These are phyloP conservation scores for Catagonus wagneri DNA, from an alignment of 2,113 vertebrate species.

Conservation along the genomic window DNA sequence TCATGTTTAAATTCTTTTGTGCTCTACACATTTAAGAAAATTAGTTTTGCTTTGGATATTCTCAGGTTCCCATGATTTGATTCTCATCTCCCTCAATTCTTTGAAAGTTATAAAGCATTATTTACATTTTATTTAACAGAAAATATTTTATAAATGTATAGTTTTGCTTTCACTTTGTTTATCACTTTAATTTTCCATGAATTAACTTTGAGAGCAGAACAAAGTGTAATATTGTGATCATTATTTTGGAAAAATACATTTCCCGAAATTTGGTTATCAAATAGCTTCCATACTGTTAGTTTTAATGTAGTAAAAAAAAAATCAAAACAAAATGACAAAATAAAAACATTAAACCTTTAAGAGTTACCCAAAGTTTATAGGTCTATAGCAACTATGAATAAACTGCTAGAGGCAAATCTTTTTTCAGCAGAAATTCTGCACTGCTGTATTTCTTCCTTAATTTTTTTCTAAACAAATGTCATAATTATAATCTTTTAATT, in stretches of 20 bases:
- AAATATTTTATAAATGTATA: constrained; percentile 3
- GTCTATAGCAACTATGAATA: constrained; percentile 78
- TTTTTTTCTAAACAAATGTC: constrained; percentile 80
- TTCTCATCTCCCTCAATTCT: not conserved
- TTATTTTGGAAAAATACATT: constrained; percentile 67
- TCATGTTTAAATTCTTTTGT: constrained; percentile 10
- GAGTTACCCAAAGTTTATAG: constrained; percentile 71
- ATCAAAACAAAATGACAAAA: constrained; percentile 38
- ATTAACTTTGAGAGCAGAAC: not conserved
- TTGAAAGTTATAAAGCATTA: not conserved
- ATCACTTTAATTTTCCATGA: constrained; percentile 14
- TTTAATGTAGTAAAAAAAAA: constrained; percentile 66
- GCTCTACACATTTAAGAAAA: constrained; percentile 12
- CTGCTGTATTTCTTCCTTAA: constrained; percentile 48
- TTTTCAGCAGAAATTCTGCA: constrained; percentile 77
- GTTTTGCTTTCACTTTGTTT: constrained; percentile 13
- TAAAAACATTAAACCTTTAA: constrained; percentile 65
- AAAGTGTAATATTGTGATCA: constrained; percentile 39
- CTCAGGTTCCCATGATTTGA: not conserved
- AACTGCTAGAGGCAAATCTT: constrained; percentile 76
- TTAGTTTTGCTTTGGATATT: constrained; percentile 17
- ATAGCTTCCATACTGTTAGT: constrained; percentile 67
- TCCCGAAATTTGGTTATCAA: constrained; percentile 72
- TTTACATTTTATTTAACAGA: constrained; percentile 11
- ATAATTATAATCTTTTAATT: constrained; percentile 87